These are phyloP conservation scores for Chaetorhynchus papuensis DNA, from an alignment of 2,113 vertebrate genomes.

Conservation along the genomic window DNA sequence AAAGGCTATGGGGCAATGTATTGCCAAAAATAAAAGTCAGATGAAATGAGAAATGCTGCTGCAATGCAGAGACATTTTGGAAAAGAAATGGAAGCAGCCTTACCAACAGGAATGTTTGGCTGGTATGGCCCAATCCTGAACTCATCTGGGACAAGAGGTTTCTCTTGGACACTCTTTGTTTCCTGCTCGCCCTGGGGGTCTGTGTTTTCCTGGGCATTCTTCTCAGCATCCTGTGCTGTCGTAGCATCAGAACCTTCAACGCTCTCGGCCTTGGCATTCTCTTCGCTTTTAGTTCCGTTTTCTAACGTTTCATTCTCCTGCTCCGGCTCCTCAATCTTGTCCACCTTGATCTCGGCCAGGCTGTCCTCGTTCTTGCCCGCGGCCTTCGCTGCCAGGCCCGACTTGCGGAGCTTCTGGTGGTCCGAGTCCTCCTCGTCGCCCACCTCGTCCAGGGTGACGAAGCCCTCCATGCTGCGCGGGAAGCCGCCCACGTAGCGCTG, in stretches of 20 bases:
- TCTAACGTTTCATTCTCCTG: constrained; percentile 74
- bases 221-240: constrained; percentile 30
- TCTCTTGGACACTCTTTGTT: constrained; percentile 59
- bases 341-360: constrained; percentile 73
- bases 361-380: constrained; percentile 62
- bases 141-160: constrained; percentile 68
- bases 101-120: constrained; percentile 86
- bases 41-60: constrained; percentile 42
- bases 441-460: constrained; percentile 92
- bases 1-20: background rate
- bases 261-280: constrained; percentile 48
- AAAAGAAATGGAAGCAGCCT: constrained; percentile 52
- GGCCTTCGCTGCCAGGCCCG: constrained; percentile 44
- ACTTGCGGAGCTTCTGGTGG: constrained; percentile 67
- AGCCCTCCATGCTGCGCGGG: constrained; percentile 89
- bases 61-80: background rate
- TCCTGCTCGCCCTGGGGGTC: constrained; percentile 63
- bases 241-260: constrained; percentile 50
- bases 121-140: constrained; percentile 83
- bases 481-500: constrained; percentile 75
- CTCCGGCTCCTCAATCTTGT: constrained; percentile 74
- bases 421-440: constrained; percentile 85
- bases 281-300: constrained; percentile 73
- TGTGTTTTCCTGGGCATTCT: constrained; percentile 55
- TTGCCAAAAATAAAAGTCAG: constrained; percentile 26